phyloP scores from a whole-genome alignment of 2,113 vertebrate species.

The Gnathonemus longibarbis region DNA sequence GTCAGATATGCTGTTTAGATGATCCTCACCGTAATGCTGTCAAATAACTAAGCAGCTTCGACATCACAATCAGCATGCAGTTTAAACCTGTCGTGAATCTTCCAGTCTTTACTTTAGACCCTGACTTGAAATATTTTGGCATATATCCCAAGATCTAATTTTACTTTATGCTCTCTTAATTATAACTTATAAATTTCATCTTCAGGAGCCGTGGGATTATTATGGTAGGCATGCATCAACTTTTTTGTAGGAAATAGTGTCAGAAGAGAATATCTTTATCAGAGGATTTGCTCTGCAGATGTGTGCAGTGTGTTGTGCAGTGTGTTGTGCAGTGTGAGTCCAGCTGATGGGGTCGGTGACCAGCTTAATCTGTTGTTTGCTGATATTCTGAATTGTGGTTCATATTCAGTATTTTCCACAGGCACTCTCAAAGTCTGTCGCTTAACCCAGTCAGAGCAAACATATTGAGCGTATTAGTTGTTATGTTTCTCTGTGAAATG shows the following conservation, averaged over 20 bases:
- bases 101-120: constrained; percentile 1
- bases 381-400: neutral
- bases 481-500: neutral
- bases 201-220: constrained; percentile 23
- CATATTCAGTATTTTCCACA: neutral
- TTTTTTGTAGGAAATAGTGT: neutral
- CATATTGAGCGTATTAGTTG: neutral
- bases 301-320: neutral
- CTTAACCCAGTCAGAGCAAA: neutral
- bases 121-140: constrained; percentile 30
- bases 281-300: neutral
- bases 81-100: neutral
- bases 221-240: constrained; percentile 7
- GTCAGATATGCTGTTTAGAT: neutral
- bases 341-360: neutral
- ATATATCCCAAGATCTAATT: constrained; percentile 30
- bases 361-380: neutral
- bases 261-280: neutral
- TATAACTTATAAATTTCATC: constrained; percentile 28
- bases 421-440: neutral
- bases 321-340: neutral
- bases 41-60: neutral
- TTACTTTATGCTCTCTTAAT: constrained; percentile 30
- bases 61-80: neutral
- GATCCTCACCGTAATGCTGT: neutral